Percentiles rank a stretch among this genome's conserved stretches.
phyloP scores from a whole-genome alignment of 2,888 invertebrate species.

The Rotaria magnacalcarata region DNA sequence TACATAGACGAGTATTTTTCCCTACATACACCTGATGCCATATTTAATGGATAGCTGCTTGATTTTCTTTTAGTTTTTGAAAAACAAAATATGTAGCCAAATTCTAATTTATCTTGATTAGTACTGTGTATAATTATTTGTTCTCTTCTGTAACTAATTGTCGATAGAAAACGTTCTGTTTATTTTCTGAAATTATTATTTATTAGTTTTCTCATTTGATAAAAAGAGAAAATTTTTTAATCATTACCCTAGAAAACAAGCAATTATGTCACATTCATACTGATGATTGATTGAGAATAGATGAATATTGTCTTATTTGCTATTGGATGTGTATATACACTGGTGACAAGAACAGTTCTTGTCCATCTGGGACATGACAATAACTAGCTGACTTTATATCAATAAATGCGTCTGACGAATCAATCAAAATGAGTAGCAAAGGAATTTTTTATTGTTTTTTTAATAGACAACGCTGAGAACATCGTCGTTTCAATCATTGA shows the following conservation, averaged over 20 bases:
- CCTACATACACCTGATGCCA: background rate
- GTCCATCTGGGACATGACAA: background rate
- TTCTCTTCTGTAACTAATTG: too few relatives aligned
- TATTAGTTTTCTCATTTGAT: too few relatives aligned
- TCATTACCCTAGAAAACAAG: background rate
- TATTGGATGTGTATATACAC: background rate
- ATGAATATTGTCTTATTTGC: background rate
- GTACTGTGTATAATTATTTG: too few relatives aligned
- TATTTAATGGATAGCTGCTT: background rate
- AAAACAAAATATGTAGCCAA: background rate
- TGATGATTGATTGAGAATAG: background rate
- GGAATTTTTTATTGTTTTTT: background rate
- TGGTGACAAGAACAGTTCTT: background rate
- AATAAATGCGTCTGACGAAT: background rate
- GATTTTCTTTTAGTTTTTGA: background rate
- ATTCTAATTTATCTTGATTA: too few relatives aligned
- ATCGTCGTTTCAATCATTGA: background rate
- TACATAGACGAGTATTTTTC: background rate
- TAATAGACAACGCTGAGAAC: background rate
- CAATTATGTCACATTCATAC: background rate
- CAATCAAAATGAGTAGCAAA: background rate
- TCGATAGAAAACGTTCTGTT: too few relatives aligned
- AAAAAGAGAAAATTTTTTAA: too few relatives aligned
- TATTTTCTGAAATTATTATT: too few relatives aligned
- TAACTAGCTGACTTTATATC: background rate